Evolutionary conservation across 2,888 invertebrate genomes (phyloP).

Genomic region (Drosophila yooni): DNA sequence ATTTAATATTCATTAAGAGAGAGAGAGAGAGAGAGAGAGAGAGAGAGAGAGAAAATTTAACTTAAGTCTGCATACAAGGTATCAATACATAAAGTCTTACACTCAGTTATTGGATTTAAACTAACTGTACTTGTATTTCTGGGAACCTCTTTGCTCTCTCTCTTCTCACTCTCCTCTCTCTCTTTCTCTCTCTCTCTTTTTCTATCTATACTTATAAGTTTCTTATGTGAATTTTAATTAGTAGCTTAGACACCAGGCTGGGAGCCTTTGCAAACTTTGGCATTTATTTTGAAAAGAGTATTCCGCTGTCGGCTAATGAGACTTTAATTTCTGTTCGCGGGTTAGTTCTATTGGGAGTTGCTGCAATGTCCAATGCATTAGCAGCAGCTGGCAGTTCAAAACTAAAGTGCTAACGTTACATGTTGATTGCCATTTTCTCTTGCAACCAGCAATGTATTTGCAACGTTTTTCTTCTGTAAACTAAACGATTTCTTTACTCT

Average conservation of each 20-base stretch:
- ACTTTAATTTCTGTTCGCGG: background rate
- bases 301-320: background rate
- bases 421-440: background rate
- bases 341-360: background rate
- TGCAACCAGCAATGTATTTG: background rate
- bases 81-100: background rate
- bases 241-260: background rate
- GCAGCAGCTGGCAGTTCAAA: background rate
- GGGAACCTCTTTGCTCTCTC: background rate
- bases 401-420: background rate
- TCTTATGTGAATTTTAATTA: background rate
- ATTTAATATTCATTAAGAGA: background rate
- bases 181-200: too few species aligned
- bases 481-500: constrained; percentile 1
- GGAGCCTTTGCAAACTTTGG: background rate
- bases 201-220: background rate
- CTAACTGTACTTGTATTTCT: background rate
- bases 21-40: background rate
- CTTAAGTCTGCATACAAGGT: background rate
- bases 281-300: background rate
- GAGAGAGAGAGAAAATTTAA: background rate
- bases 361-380: background rate
- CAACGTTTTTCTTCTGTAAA: background rate
- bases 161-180: background rate
- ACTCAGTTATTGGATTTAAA: background rate